These are phyloP conservation scores for Dendrolimus kikuchii DNA, from an alignment of 1,140 invertebrate species.

Conservation along the genomic window DNA sequence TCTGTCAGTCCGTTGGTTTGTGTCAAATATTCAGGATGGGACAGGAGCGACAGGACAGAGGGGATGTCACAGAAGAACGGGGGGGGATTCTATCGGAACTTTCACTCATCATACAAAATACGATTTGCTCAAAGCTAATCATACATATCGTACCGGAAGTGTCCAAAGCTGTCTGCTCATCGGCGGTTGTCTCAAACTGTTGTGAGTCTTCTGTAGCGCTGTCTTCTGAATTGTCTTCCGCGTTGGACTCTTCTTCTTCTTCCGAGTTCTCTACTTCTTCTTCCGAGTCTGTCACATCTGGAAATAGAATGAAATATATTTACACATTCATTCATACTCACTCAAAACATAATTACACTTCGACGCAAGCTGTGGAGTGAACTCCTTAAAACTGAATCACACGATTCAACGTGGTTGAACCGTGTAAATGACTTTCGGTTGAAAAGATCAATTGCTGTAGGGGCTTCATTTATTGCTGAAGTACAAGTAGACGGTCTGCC, in stretches of 20 bases:
- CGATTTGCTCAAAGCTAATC: not conserved
- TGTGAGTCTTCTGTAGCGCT: constrained; percentile 41
- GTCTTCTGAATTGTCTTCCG: constrained; percentile 32
- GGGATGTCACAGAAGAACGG: too few relatives aligned
- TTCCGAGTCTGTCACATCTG: constrained; percentile 44
- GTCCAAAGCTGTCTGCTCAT: constrained; percentile 22
- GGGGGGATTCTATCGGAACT: too few relatives aligned
- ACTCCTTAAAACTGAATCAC: too few relatives aligned
- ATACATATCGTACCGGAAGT: constrained; percentile 19
- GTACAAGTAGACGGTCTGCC: too few relatives aligned
- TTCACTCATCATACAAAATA: too few relatives aligned
- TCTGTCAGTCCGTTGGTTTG: too few relatives aligned
- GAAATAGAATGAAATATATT: not conserved
- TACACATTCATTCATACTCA: not conserved
- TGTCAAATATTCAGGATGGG: too few relatives aligned
- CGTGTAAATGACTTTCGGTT: too few relatives aligned
- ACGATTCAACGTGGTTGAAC: too few relatives aligned
- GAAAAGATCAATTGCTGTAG: too few relatives aligned
- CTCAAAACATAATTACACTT: not conserved
- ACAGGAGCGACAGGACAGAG: too few relatives aligned
- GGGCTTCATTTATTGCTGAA: too few relatives aligned
- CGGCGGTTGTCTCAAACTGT: constrained; percentile 19
- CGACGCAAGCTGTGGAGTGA: not conserved
- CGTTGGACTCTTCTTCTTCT: constrained; percentile 10
- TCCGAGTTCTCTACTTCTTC: constrained; percentile 16